Evolutionary conservation across 2,797 vertebrate genomes (phyloP).

Genomic region (Schizopygopsis malacanthus): DNA sequence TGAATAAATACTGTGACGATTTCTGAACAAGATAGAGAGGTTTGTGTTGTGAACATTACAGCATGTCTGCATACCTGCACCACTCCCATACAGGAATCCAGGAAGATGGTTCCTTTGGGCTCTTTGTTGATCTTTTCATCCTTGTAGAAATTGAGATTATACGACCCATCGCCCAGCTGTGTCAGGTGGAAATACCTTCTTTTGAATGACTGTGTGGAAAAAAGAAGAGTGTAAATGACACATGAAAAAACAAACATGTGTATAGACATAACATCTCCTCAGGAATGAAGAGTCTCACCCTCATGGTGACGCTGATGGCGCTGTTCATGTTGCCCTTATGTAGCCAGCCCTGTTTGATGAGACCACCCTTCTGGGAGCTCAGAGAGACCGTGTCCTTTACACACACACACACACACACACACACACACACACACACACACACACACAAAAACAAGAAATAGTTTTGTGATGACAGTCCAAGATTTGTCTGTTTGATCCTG

Average conservation of each 20-base stretch:
- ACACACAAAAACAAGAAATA: conserved; percentile 35
- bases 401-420: conserved; percentile 49
- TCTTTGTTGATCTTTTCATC: conserved; percentile 99
- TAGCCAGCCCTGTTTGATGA: conserved; percentile 97
- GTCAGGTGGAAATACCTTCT: conserved; percentile 97
- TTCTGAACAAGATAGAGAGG: not conserved
- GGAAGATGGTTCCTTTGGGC: conserved; percentile 97
- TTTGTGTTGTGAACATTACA: not conserved
- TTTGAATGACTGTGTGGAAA: conserved; percentile 90
- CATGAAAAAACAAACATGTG: not conserved
- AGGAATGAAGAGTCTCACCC: conserved; percentile 78
- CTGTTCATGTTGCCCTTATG: conserved; percentile 99
- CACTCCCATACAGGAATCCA: conserved; percentile 99
- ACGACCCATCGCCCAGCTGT: conserved; percentile 96
- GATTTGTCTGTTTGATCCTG: conserved; percentile 50
- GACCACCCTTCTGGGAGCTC: conserved; percentile 96
- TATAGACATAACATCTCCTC: not conserved
- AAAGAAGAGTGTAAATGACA: conserved; percentile 3
- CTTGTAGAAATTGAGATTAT: conserved; percentile 99
- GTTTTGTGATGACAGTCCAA: conserved; percentile 51
- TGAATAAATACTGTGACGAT: not conserved
- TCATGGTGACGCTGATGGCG: conserved; percentile 98
- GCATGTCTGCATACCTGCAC: conserved; percentile 84
- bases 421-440: conserved; percentile 52
- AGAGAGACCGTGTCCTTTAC: conserved; percentile 93